Conservation (phyloP, 2,797 vertebrate species). For the Heliangelus exortis region DNA sequence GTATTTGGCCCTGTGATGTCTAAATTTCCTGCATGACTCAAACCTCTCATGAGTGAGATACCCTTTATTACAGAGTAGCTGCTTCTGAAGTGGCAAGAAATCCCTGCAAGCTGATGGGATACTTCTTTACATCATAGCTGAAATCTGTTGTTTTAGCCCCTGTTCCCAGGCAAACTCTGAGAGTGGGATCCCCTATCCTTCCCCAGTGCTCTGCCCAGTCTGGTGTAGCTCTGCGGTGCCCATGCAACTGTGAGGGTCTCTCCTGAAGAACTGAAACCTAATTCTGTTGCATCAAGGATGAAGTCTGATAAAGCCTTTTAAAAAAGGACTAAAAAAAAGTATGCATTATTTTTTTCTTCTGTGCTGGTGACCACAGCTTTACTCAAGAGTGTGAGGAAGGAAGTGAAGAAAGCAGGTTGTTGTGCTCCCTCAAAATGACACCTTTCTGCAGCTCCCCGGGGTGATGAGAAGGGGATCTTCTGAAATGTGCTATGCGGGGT, state of each 20-base stretch:
- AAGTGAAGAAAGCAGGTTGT: constrained; percentile 53
- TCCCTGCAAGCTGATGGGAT: fast-evolving
- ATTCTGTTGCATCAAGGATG: neutral
- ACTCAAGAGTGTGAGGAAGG: constrained; percentile 34
- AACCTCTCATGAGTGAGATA: neutral
- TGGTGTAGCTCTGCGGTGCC: neutral
- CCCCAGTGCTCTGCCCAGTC: neutral
- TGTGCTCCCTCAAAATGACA: neutral
- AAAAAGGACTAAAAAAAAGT: neutral
- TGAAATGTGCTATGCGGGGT: neutral
- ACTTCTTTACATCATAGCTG: neutral
- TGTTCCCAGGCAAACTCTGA: neutral
- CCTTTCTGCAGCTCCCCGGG: neutral
- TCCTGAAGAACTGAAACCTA: neutral
- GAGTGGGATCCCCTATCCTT: neutral
- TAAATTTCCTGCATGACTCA: neutral
- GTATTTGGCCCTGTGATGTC: neutral
- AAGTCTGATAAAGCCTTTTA: neutral
- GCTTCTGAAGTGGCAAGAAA: neutral
- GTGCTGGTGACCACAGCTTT: constrained; percentile 1
- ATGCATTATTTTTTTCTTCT: neutral
- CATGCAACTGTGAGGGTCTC: fast-evolving
- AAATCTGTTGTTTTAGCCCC: neutral
- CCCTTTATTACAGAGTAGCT: neutral
- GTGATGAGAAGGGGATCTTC: neutral